Conservation (phyloP, 2,113 vertebrate species). For the Colius striatus region DNA sequence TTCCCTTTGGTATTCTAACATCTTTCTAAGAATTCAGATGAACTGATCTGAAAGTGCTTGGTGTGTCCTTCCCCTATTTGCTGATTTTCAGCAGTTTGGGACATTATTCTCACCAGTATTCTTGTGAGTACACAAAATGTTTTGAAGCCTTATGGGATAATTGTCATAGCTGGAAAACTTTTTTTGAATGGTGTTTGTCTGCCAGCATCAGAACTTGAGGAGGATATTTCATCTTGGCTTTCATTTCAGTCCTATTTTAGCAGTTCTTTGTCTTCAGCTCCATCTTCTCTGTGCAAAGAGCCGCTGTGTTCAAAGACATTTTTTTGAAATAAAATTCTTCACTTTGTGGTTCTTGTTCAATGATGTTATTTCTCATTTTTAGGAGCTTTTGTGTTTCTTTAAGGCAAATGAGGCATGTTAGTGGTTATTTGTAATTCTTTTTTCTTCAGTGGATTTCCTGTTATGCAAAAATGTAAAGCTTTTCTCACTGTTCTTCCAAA, state of each 20-base stretch:
- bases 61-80: background rate
- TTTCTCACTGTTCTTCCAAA: constrained; percentile 60
- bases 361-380: constrained; percentile 57
- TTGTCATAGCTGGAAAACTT: constrained; percentile 32
- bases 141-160: constrained; percentile 47
- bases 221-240: constrained; percentile 52
- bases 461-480: constrained; percentile 65
- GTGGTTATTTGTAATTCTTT: constrained; percentile 64
- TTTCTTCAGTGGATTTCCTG: constrained; percentile 72
- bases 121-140: background rate
- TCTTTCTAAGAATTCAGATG: constrained; percentile 16
- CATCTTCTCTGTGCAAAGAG: constrained; percentile 44
- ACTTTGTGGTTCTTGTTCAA: constrained; percentile 56
- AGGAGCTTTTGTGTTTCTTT: constrained; percentile 67
- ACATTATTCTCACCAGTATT: background rate
- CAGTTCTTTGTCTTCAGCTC: constrained; percentile 53
- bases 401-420: constrained; percentile 65
- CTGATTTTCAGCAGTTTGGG: constrained; percentile 1
- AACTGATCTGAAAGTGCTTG: background rate
- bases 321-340: constrained; percentile 55
- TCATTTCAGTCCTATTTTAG: constrained; percentile 54
- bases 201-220: constrained; percentile 24
- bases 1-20: background rate
- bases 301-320: constrained; percentile 54
- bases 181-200: constrained; percentile 58